Evolutionary conservation across 2,113 vertebrate genomes (phyloP).

Genomic region (Microtus pennsylvanicus): DNA sequence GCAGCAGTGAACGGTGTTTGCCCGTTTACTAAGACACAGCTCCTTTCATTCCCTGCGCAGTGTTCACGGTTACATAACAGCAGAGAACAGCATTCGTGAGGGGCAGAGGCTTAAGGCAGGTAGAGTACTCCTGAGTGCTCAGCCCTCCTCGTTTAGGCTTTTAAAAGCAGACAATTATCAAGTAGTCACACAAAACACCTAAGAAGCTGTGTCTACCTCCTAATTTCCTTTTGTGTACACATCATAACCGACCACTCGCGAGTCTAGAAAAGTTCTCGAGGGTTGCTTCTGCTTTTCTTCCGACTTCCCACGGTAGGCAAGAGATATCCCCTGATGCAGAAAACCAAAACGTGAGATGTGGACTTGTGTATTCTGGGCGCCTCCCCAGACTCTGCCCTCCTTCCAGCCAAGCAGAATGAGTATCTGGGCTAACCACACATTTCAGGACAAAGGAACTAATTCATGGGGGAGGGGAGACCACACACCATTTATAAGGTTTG

Average conservation of each 20-base stretch:
- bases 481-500: conserved; percentile 82
- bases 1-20: conserved; percentile 79
- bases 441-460: conserved; percentile 86
- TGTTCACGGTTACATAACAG: conserved; percentile 83
- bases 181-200: conserved; percentile 62
- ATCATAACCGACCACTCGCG: conserved; percentile 22
- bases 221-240: conserved; percentile 56
- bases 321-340: conserved; percentile 60
- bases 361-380: conserved; percentile 76
- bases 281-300: conserved; percentile 30
- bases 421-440: conserved; percentile 85
- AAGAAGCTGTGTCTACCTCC: conserved; percentile 61
- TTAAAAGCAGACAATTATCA: conserved; percentile 79
- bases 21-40: conserved; percentile 80
- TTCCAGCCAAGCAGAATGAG: conserved; percentile 80
- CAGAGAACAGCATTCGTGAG: conserved; percentile 79
- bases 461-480: conserved; percentile 83
- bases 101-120: conserved; percentile 85
- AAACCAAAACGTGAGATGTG: conserved; percentile 79
- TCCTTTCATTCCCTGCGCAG: conserved; percentile 82
- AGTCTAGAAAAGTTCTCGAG: conserved; percentile 71
- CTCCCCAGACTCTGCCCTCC: conserved; percentile 76
- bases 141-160: conserved; percentile 79
- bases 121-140: conserved; percentile 79
- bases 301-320: conserved; percentile 33